phyloP scores from a whole-genome alignment of 2,888 invertebrate species.

The Melolontha melolontha region DNA sequence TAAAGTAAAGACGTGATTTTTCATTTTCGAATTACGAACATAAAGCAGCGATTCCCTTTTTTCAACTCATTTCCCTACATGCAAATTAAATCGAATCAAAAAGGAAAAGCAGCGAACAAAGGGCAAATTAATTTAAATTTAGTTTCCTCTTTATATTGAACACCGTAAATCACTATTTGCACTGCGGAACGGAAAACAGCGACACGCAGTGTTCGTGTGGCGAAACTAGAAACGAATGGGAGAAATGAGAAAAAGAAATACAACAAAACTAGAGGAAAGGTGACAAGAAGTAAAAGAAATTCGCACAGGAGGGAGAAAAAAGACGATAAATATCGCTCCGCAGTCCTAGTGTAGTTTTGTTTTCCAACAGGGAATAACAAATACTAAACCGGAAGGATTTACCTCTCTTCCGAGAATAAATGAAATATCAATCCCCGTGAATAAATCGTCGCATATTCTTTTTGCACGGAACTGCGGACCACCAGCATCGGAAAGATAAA shows the following conservation, averaged over 20 bases:
- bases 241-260: conserved; percentile 12
- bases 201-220: conserved; percentile 14
- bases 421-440: conserved; percentile 41
- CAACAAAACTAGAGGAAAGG: conserved; percentile 22
- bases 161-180: conserved; percentile 37
- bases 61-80: conserved; percentile 4
- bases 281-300: conserved; percentile 30
- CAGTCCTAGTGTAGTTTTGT: conserved; percentile 35
- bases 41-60: not conserved
- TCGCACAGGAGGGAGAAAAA: conserved; percentile 22
- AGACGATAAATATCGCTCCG: conserved; percentile 43
- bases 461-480: conserved; percentile 2
- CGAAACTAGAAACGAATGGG: not conserved
- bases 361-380: conserved; percentile 36
- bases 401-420: conserved; percentile 40
- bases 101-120: conserved; percentile 16
- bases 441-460: conserved; percentile 42
- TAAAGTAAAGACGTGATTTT: no score
- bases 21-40: no score
- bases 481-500: conserved; percentile 8
- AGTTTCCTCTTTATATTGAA: conserved; percentile 31
- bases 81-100: conserved; percentile 19
- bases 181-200: conserved; percentile 19
- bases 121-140: conserved; percentile 36
- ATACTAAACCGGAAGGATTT: conserved; percentile 38